Base-by-base conservation (phyloP, 2,888 invertebrate genomes). In the Galerucella pusilla region DNA sequence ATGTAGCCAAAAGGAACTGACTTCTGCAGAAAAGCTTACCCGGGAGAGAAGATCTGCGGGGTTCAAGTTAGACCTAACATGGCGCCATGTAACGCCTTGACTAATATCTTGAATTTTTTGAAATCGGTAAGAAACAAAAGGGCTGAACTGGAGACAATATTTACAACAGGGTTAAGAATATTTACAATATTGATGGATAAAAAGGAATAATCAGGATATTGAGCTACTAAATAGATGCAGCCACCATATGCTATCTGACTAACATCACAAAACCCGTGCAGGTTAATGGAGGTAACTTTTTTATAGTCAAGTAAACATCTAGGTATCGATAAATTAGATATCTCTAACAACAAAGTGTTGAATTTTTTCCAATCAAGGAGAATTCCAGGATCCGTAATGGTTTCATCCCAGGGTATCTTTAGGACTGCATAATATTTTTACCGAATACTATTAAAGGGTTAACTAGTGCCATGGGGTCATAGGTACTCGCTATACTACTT, bases 1-100 rank as follows among this genome's bases (percentile, higher is more conserved):
- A 25, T 59, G 25, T 20, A 59, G 10, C 59, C 59, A 59, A n/a
- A 57, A 57, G 6, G 59, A 59, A 1, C 59, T 25, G 9, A 59
- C 16, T 20, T 59, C 59, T 6, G 59, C 3, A 4, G 59, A 4
- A 59, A 25, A 59, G 12, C 25, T 59, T 25, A 25, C 20, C 20
- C 59, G 59, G 20, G 59, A 59, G 20, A 59, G 59, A 59, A 20
- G 12, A 59, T 59, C 59, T 6, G 59, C 25, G 25, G 59, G 59
- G 20, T 59, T 59, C 25, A 59, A 59, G 7, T 4, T 20, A 59
- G 59, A 59, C 25, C 25, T 59, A 25, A 59, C 6, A 2, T 57
- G 57, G 14, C 57, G 57, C 57, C 57, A 57, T 1, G 20, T 57
- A 57, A n/a, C 2, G n/a, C n/a, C n/a, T 57, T 57, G 7, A 57